Percentiles rank a stretch among this genome's conserved stretches.
phyloP scores from a whole-genome alignment of 2,797 vertebrate species.

The Setipinna tenuifilis region DNA sequence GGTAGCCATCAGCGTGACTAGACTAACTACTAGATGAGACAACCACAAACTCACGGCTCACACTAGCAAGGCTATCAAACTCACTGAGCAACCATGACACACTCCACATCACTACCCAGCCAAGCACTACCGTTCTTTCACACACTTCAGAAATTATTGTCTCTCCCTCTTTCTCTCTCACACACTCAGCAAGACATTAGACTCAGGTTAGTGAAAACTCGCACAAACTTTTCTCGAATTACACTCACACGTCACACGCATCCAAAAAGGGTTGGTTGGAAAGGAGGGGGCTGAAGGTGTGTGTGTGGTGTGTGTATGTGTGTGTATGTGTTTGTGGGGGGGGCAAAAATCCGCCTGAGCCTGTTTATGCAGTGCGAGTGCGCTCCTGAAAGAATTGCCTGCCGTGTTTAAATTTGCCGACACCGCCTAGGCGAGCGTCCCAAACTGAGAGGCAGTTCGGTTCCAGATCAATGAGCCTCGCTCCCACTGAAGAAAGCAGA shows the following conservation, averaged over 20 bases:
- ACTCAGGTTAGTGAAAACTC: not conserved
- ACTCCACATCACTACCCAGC: not conserved
- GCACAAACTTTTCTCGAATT: slow-evolving; percentile 1
- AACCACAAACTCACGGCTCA: not conserved
- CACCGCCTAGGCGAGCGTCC: slow-evolving; percentile 74
- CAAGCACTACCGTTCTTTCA: not conserved
- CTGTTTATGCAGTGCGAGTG: slow-evolving; percentile 81
- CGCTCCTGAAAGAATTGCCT: slow-evolving; percentile 79
- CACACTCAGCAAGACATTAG: not conserved
- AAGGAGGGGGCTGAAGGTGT: not conserved
- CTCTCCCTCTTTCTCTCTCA: not conserved
- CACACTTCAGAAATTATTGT: not conserved
- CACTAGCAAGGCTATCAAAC: not conserved
- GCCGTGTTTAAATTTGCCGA: slow-evolving; percentile 80
- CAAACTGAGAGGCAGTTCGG: slow-evolving; percentile 79
- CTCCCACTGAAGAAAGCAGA: slow-evolving; percentile 79
- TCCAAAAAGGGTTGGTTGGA: slow-evolving; percentile 1
- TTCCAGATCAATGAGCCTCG: slow-evolving; percentile 82
- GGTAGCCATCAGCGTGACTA: not conserved
- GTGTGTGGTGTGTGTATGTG: too few relatives aligned
- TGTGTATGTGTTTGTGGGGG: not conserved
- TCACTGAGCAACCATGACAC: not conserved
- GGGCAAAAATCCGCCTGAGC: slow-evolving; percentile 65
- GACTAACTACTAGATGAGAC: too few relatives aligned
- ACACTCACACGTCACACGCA: slow-evolving; percentile 21